Evolutionary conservation across 2,797 vertebrate species (phyloP).

Genomic region (Acanthurus tractus): DNA sequence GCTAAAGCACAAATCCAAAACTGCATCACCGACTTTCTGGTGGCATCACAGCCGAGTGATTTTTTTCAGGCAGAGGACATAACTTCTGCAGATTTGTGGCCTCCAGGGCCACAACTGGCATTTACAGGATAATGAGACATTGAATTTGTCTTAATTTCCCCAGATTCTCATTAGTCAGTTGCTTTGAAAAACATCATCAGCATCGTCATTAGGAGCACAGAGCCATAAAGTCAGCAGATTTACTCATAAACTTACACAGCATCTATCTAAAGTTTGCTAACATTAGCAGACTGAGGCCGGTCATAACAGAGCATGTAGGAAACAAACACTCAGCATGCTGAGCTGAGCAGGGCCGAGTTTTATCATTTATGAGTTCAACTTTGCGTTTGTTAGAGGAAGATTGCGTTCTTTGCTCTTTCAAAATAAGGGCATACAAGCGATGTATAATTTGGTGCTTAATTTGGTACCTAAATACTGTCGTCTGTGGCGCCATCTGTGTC

Average conservation of each 20-base stretch:
- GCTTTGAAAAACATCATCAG: constrained; percentile 2
- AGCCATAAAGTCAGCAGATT: background rate
- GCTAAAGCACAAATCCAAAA: background rate
- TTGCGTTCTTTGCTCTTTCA: background rate
- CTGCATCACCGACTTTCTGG: background rate
- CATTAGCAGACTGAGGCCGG: background rate
- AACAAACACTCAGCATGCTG: no score
- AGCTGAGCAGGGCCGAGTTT: no score
- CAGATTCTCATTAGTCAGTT: constrained; percentile 8
- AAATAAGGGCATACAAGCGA: background rate
- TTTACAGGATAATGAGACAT: background rate
- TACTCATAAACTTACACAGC: background rate
- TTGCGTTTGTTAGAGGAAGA: background rate
- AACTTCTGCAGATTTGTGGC: background rate
- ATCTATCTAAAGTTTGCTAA: background rate
- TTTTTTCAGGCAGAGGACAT: background rate
- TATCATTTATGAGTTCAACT: background rate
- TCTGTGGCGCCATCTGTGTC: background rate
- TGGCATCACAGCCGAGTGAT: background rate
- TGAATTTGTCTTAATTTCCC: constrained; percentile 17
- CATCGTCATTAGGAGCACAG: background rate
- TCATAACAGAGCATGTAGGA: background rate
- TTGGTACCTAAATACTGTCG: background rate
- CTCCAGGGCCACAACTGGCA: background rate
- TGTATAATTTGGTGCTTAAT: background rate